Conservation (phyloP, 2,797 vertebrate genomes). For the Neosilurus hyrtlii region DNA sequence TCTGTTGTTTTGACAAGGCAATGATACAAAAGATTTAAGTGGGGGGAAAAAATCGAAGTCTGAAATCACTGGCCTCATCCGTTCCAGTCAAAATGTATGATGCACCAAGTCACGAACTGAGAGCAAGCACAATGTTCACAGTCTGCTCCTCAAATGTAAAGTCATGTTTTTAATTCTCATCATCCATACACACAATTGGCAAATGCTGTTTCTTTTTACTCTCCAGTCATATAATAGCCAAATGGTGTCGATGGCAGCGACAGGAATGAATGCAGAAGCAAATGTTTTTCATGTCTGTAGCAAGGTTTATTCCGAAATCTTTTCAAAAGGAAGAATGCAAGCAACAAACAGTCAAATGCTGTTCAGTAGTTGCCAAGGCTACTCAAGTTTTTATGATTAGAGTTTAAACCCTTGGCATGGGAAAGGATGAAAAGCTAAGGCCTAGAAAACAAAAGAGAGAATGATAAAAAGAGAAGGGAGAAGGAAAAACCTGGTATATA, state of each 20-base stretch:
- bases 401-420: constrained; percentile 27
- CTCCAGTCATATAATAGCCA: constrained; percentile 20
- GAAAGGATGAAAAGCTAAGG: constrained; percentile 30
- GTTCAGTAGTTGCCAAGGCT: constrained; percentile 46
- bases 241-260: constrained; percentile 28
- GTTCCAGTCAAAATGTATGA: background rate
- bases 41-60: background rate
- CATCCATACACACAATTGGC: constrained; percentile 20
- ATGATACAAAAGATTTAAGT: background rate
- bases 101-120: constrained; percentile 3
- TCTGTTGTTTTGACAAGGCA: background rate
- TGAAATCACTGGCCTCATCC: background rate
- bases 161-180: constrained; percentile 13
- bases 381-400: constrained; percentile 33
- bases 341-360: constrained; percentile 34
- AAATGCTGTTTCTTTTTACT: constrained; percentile 18
- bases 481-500: background rate
- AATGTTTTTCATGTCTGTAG: constrained; percentile 33
- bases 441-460: constrained; percentile 18
- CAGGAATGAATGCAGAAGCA: constrained; percentile 29
- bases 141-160: constrained; percentile 12
- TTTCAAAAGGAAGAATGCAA: constrained; percentile 42
- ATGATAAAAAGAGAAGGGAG: background rate
- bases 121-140: background rate
- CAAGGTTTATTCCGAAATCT: constrained; percentile 41